Evolutionary conservation across 2,797 vertebrate genomes (phyloP), one percentile per base, ranked within the genome.

Genomic region (Trachurus trachurus): DNA sequence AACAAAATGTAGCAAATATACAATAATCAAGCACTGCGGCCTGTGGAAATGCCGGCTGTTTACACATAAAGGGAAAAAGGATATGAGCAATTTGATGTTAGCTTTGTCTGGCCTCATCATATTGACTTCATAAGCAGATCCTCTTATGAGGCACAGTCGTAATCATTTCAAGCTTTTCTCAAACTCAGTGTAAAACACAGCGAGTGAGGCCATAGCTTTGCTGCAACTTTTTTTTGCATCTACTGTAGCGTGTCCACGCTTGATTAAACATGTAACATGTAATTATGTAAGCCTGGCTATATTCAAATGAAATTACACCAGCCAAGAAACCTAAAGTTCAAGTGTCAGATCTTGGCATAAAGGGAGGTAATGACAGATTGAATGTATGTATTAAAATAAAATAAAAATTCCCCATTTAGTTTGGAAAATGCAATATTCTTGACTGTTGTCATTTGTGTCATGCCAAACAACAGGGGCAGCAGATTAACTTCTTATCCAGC

Each of bases 131-230:
- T 60, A 19, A 66, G 52, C 26, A 64, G 29, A 83, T 52, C 26
- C 16, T 65, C 0, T 0, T 39, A 13, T 78, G 26, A 84, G 29
- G 74, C 75, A 76, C 31, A 13, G 68, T 5, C 11, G 50, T 71
- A 63, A 71, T 80, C 10, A 75, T 71, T 81, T 70, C 57, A 78
- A 63, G 52, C 26, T 77, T 72, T 78, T 59, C 53, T 71, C 12
- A 50, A 45, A 58, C 47, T 56, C 39, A 54, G 52, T 66, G 59
- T 34, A n/a, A 56, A 71, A 15, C 10, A 54, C 11, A 9, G 39
- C 0, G 8, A 9, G 39, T 0, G 8, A 6, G 31, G 44, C 50
- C 61, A 6, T 52, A 8, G 45, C 3, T 56, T 45, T 68, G 11
- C 34, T 37, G 34, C 34, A 34, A 34, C 31, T 34, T 34, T 34